Evolutionary conservation across 2,113 vertebrate genomes (phyloP).

Genomic region (Stercorarius parasiticus): DNA sequence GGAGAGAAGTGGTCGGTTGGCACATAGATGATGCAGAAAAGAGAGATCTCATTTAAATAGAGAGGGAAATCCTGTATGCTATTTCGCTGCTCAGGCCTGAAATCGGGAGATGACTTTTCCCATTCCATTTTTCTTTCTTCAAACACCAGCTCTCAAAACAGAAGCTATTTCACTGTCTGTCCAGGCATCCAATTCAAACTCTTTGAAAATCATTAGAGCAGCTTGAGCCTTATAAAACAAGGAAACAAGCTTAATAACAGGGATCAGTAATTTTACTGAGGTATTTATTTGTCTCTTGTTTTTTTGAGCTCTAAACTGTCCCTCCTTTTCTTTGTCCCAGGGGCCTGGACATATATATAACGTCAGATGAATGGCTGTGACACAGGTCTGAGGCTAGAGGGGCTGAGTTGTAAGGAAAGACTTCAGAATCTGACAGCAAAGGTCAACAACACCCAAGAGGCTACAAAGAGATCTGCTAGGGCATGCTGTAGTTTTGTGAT

Average conservation of each 20-base stretch:
- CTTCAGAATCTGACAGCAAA: neutral
- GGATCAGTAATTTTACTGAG: neutral
- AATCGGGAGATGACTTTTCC: neutral
- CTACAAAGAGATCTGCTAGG: neutral
- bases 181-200: neutral
- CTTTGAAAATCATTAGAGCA: neutral
- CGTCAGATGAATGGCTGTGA: neutral
- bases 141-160: neutral
- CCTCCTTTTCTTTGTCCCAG: neutral
- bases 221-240: neutral
- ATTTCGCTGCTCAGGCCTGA: neutral
- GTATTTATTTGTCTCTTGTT: neutral
- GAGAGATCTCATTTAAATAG: neutral
- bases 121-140: neutral
- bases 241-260: neutral
- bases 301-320: neutral
- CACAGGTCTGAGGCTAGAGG: neutral
- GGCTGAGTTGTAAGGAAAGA: neutral
- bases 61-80: neutral
- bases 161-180: neutral
- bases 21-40: neutral
- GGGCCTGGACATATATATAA: neutral
- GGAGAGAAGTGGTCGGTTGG: neutral
- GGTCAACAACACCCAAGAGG: neutral
- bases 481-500: neutral